Base-by-base conservation (phyloP, 2,113 vertebrate genomes). In the Carassius carassius region DNA sequence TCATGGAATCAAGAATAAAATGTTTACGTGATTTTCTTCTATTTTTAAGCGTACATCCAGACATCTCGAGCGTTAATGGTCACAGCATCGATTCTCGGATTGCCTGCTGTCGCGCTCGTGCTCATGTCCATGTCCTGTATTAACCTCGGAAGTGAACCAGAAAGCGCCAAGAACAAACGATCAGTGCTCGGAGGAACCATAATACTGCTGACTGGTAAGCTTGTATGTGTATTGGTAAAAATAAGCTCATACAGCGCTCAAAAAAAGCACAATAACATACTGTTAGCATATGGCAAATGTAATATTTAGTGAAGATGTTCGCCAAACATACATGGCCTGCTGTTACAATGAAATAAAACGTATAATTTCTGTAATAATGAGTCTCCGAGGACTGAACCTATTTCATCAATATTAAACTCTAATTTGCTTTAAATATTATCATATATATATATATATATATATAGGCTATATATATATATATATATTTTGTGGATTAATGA, bases 11-110 rank as follows among this genome's bases (percentile, higher is more conserved):
- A 14, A 21, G 11, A 51, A 12, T 35, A 12, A 29, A 51, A 67
- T 19, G 4, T 60, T 25, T 25, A 29, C 29, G 2, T 49, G 23
- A 9, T 67, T 12, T 91, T 60, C 83, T 84, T 63, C 78, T 72
- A 12, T 12, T 49, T 49, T 49, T 2, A 88, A 99, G 98, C 96
- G 10, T 98, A 99, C 0, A 94, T 99, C 89, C 98, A 99, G 91
- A 96, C 96, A 0, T 96, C 97, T 23, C 95, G 98, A 3, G 98
- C 98, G 0, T 93, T 99, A 89, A 99, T 99, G 98, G 95, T 99
- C 5, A 95, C 95, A 0, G 97, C 95, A 13, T 97, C 96, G 0
- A 96, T 99, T 75, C 93, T 99, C 86, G 98, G 98, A 4, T 94
- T 99, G n/a, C 97, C 97, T 0, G 97, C 96, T 0, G 94, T 97